Base-by-base conservation (phyloP, 2,888 invertebrate species). In the Melanchra persicariae region DNA sequence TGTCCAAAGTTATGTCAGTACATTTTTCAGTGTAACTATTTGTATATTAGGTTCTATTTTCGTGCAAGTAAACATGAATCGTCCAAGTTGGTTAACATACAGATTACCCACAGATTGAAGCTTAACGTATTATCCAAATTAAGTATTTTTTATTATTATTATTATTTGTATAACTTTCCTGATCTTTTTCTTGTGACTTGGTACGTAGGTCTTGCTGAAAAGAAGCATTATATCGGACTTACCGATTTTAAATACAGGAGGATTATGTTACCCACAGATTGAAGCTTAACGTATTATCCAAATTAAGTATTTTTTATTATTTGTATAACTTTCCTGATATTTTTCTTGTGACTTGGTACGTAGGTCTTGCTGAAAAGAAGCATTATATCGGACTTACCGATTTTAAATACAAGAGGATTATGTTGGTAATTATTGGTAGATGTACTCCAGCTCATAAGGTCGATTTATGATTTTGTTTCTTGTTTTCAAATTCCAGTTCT, bases 301-400 rank as follows among this genome's bases (percentile, higher is more conserved):
- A 17, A 12, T 40, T 2, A 15, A 12, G 12, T n/a, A n/a, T n/a
- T n/a, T n/a, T n/a, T n/a, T n/a, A n/a, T n/a, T n/a, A n/a, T n/a
- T n/a, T n/a, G n/a, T n/a, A 40, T 34, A 26, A 45, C 8, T 49
- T 54, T 49, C 17, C n/a, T 22, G 19, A 40, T 22, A 7, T 9
- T 40, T n/a, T 17, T 17, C 45, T 45, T 22, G 22, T 45, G 7
- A n/a, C 22, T 22, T 12, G 6, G 10, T 57, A 9, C 9, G 7
- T 19, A 15, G 7, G 26, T 49, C 40, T 76, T n/a, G 24, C 77
- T 77, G 78, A 70, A 73, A 71, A 70, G 2, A 73, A 70, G 34
- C 7, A 15, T 24, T 45, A 30, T 58, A 52, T 30, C 30, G 17
- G 30, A 77, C 73, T 73, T 52, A 77, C 78, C 70, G 22, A 77